Percentiles rank a stretch among this genome's conserved stretches.
phyloP scores from a whole-genome alignment of 2,113 vertebrate species.

The Gila orcuttii region DNA sequence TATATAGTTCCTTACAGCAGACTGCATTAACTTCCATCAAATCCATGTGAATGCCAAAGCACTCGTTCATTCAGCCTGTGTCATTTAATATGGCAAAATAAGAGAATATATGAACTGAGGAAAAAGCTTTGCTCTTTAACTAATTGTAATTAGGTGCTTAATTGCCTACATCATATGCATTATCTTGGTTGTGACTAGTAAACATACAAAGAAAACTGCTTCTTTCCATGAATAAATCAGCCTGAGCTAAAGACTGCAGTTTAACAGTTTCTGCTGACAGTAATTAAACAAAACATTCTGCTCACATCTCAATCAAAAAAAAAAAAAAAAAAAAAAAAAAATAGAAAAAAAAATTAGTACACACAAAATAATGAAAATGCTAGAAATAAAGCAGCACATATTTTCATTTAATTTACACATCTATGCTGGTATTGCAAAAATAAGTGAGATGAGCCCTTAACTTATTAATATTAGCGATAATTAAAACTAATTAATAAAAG shows the following conservation, averaged over 20 bases:
- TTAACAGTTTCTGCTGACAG: conserved; percentile 62
- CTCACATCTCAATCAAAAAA: conserved; percentile 47
- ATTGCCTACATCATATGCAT: conserved; percentile 55
- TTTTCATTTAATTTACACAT: conserved; percentile 5
- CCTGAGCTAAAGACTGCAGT: conserved; percentile 56
- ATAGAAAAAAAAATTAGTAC: conserved; percentile 24
- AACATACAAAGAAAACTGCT: conserved; percentile 64
- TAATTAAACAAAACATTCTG: conserved; percentile 61
- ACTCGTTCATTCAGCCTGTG: conserved; percentile 10
- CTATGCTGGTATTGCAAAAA: background rate
- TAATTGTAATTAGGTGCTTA: conserved; percentile 60
- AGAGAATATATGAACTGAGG: conserved; percentile 11
- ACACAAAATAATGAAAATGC: conserved; percentile 34
- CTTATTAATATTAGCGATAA: background rate
- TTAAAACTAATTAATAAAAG: background rate
- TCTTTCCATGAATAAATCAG: conserved; percentile 54
- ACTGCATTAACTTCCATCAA: conserved; percentile 15
- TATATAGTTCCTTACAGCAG: background rate
- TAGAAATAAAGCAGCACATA: background rate
- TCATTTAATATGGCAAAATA: conserved; percentile 44
- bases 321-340: conserved; percentile 41
- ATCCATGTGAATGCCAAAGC: conserved; percentile 5
- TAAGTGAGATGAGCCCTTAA: conserved; percentile 18
- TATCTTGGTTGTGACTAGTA: conserved; percentile 59
- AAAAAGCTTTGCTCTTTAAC: conserved; percentile 52